Evolutionary conservation across 2,797 vertebrate species (phyloP), one percentile per base, ranked within the genome.

Genomic region (Phoebastria nigripes): DNA sequence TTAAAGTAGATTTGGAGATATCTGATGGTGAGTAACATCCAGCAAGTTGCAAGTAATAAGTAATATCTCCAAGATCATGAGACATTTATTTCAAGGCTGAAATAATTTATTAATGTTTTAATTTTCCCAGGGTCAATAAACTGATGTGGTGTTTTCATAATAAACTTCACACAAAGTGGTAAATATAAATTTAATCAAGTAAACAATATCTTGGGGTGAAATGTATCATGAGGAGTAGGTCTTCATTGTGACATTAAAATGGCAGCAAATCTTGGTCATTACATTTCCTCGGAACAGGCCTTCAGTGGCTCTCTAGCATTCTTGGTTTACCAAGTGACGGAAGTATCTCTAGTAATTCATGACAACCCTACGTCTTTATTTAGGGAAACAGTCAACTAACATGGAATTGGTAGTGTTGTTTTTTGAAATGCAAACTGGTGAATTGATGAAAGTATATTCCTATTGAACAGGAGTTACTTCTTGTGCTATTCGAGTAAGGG

Each of bases 1-100:
- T 90, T 76, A 72, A 92, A 90, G 62, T 82, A 78, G 54, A 86
- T 93, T 91, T 83, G 62, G 61, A 88, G 80, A 81, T 90, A 76
- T 19, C 61, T 78, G 58, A 55, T 84, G 10, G 31, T 87, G 70
- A 62, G 33, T 78, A 87, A 58, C 35, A 76, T 54, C 33, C 72
- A 91, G 66, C n/a, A 83, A 61, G 37, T 65, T 87, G 15, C 62
- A 87, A 82, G 52, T 49, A 44, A 19, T 69, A 62, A 49, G 15
- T 49, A 70, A 29, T 83, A 35, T 44, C 62, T 90, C 58, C 44
- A 81, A 61, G 61, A 78, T 66, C 42, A 15, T 1, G 1, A 86
- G 35, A 29, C 11, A 8, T 73, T 77, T 74, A 83, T 81, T 94
- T 83, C 49, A 69, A 78, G 14, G 42, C 29, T 78, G 56, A 80